These are phyloP conservation scores for Glyptemys insculpta DNA, from an alignment of 2,797 vertebrate genomes.

Conservation along the genomic window DNA sequence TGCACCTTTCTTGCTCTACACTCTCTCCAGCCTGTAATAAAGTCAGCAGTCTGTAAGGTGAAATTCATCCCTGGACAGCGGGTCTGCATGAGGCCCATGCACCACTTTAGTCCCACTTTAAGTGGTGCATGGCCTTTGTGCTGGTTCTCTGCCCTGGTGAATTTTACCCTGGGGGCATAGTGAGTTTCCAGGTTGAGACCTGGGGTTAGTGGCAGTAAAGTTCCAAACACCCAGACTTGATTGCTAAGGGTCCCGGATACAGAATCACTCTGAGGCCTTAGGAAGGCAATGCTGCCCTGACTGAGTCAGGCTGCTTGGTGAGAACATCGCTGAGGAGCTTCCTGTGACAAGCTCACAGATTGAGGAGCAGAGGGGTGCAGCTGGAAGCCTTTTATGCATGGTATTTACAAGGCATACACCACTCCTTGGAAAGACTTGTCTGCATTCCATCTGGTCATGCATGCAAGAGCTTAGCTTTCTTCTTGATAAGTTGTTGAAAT, in stretches of 20 bases:
- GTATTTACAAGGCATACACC: background rate
- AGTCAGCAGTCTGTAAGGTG: background rate
- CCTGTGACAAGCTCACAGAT: background rate
- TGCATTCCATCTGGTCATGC: background rate
- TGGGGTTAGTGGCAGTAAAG: background rate
- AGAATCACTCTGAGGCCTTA: background rate
- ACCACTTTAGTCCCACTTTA: background rate
- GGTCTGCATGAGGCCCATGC: no score
- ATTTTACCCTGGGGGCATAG: background rate
- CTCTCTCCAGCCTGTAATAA: background rate
- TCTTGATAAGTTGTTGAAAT: background rate
- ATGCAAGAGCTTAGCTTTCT: background rate
- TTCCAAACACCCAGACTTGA: background rate
- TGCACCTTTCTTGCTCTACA: background rate
- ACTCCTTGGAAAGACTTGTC: background rate
- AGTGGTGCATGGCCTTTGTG: background rate
- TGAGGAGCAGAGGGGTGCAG: background rate
- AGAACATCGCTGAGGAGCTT: background rate
- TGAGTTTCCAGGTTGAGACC: no score
- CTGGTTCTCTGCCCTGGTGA: background rate
- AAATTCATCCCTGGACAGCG: background rate
- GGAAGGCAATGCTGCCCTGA: background rate
- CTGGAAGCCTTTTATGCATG: background rate
- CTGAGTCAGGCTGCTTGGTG: background rate
- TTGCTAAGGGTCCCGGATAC: background rate